Evolutionary conservation across 2,797 vertebrate genomes (phyloP).

Genomic region (Acomys russatus): DNA sequence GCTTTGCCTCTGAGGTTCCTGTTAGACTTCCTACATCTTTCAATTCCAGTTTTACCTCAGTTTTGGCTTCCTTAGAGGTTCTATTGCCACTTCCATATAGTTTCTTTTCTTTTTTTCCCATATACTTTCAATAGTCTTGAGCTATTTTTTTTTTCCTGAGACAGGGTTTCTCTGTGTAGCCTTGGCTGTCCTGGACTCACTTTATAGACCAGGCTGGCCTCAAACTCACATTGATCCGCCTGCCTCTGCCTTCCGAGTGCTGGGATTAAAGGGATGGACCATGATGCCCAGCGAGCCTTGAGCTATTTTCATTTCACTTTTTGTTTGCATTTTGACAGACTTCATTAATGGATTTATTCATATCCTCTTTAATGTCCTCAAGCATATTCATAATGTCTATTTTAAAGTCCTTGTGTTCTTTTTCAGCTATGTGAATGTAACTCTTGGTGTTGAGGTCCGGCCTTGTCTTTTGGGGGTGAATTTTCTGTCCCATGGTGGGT

Average conservation of each 20-base stretch:
- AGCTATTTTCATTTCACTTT: not conserved
- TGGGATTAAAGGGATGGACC: no score
- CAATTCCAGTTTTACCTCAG: no score
- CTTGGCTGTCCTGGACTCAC: no score
- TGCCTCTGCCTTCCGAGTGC: no score
- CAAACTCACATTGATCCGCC: no score
- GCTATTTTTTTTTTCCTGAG: not conserved
- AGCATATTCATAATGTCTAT: not conserved
- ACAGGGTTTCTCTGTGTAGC: no score
- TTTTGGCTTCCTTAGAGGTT: no score
- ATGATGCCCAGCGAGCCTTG: no score
- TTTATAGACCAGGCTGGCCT: no score
- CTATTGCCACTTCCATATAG: no score
- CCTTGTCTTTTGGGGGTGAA: not conserved
- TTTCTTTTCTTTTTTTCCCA: not conserved
- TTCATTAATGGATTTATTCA: not conserved
- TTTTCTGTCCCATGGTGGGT: not conserved
- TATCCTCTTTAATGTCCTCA: not conserved
- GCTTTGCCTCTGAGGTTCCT: no score
- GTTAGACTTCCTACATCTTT: no score
- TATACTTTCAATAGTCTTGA: not conserved
- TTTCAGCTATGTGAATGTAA: not conserved
- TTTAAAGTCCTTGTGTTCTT: not conserved
- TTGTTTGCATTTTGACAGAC: not conserved
- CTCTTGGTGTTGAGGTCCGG: not conserved